A percentile compares a stretch with the other conserved stretches of the same genome.
Conservation (phyloP, 2,113 vertebrate species). For the Pardalotus punctatus region DNA sequence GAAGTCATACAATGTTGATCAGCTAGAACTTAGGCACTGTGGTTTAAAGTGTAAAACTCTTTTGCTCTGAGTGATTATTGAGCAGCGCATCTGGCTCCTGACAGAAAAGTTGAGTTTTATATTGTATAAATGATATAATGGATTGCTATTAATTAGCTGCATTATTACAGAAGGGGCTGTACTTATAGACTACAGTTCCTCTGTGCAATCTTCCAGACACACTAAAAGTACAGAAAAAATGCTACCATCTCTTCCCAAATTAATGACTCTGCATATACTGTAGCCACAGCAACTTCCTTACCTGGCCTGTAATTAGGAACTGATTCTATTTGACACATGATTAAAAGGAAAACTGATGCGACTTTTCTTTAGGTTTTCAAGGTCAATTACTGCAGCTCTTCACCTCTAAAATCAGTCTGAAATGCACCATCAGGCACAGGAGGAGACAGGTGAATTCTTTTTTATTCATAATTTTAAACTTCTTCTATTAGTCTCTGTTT, state of each 20-base stretch:
- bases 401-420: not conserved
- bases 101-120: slow-evolving; percentile 23
- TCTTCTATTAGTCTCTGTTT: not conserved
- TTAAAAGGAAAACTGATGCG: not conserved
- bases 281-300: not conserved
- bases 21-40: not conserved
- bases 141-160: slow-evolving; percentile 17
- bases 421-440: not conserved
- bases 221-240: not conserved
- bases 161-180: not conserved
- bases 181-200: not conserved
- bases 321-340: not conserved
- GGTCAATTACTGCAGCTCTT: not conserved
- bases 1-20: slow-evolving; percentile 31
- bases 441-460: not conserved
- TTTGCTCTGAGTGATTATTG: not conserved
- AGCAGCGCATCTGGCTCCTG: not conserved
- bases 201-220: not conserved
- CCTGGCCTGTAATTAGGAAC: not conserved
- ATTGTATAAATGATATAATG: not conserved
- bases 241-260: not conserved
- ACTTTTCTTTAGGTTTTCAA: not conserved
- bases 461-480: not conserved
- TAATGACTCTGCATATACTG: not conserved
- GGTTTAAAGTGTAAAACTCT: not conserved